phyloP scores from a whole-genome alignment of 2,113 vertebrate genomes.

The Caranx melampygus region DNA sequence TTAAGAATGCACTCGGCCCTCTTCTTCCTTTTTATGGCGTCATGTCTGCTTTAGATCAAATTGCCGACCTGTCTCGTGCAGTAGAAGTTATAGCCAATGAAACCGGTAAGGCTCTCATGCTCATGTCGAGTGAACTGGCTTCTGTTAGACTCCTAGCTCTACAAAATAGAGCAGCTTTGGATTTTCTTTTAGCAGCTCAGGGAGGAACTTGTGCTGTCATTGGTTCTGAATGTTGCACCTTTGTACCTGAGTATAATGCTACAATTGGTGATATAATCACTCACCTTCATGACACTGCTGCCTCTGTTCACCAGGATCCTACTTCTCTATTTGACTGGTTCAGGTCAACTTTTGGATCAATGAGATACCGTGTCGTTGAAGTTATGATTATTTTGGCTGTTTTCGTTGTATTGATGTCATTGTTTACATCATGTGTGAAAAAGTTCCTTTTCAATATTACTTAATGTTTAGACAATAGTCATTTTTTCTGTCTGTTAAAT shows the following conservation, averaged over 20 bases:
- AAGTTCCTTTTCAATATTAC: slow-evolving; percentile 27
- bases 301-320: slow-evolving; percentile 35
- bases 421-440: slow-evolving; percentile 51
- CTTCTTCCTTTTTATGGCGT: slow-evolving; percentile 62
- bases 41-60: slow-evolving; percentile 67
- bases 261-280: slow-evolving; percentile 43
- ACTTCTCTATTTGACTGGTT: slow-evolving; percentile 53
- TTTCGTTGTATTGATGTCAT: slow-evolving; percentile 30
- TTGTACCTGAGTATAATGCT: slow-evolving; percentile 60
- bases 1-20: slow-evolving; percentile 48
- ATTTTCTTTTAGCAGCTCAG: slow-evolving; percentile 58
- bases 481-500: neutral
- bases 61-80: slow-evolving; percentile 53
- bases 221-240: slow-evolving; percentile 68
- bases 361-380: slow-evolving; percentile 14
- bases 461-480: neutral
- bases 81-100: slow-evolving; percentile 57
- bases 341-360: slow-evolving; percentile 4
- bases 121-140: slow-evolving; percentile 56
- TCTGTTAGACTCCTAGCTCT: slow-evolving; percentile 58
- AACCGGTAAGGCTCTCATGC: slow-evolving; percentile 45
- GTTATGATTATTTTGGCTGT: slow-evolving; percentile 31
- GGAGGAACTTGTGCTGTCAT: slow-evolving; percentile 64
- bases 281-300: slow-evolving; percentile 37
- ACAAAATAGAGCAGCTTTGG: slow-evolving; percentile 67